Conservation (phyloP, 2,113 vertebrate species). For the Perca fluviatilis region DNA sequence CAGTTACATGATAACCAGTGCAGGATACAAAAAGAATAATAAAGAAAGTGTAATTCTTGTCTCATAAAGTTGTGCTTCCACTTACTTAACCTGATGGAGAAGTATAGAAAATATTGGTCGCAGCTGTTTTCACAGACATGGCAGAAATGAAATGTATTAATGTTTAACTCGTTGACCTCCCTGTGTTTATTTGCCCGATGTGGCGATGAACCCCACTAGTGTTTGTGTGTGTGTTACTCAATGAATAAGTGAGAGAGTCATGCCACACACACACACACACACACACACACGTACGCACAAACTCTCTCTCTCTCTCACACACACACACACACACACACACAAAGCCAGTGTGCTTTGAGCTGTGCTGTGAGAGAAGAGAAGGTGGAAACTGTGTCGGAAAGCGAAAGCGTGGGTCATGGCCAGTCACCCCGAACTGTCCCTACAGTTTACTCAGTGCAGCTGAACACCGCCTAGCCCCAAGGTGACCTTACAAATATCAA, state of each 20-base stretch:
- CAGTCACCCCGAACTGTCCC: slow-evolving; percentile 52
- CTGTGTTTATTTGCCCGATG: slow-evolving; percentile 61
- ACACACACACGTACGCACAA: background rate
- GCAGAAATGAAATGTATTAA: slow-evolving; percentile 50
- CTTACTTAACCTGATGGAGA: no score
- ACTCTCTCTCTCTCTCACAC: no score
- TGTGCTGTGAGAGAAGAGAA: background rate
- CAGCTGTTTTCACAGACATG: background rate
- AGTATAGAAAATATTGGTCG: background rate
- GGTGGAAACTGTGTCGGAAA: slow-evolving; percentile 16
- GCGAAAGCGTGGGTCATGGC: slow-evolving; percentile 11
- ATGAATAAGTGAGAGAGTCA: background rate
- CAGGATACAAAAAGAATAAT: background rate
- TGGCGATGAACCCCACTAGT: slow-evolving; percentile 56
- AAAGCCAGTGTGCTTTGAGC: background rate
- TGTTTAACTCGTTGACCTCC: slow-evolving; percentile 55
- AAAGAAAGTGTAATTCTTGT: background rate
- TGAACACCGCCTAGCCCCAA: slow-evolving; percentile 6
- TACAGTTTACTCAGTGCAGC: slow-evolving; percentile 39
- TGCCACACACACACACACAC: background rate
- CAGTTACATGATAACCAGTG: background rate
- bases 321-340: background rate
- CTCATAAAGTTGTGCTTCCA: background rate
- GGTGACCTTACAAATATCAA: slow-evolving; percentile 29
- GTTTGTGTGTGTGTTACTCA: slow-evolving; percentile 22